These are phyloP conservation scores for Lomographa bimaculata DNA, from an alignment of 2,888 invertebrate genomes.

Conservation along the genomic window DNA sequence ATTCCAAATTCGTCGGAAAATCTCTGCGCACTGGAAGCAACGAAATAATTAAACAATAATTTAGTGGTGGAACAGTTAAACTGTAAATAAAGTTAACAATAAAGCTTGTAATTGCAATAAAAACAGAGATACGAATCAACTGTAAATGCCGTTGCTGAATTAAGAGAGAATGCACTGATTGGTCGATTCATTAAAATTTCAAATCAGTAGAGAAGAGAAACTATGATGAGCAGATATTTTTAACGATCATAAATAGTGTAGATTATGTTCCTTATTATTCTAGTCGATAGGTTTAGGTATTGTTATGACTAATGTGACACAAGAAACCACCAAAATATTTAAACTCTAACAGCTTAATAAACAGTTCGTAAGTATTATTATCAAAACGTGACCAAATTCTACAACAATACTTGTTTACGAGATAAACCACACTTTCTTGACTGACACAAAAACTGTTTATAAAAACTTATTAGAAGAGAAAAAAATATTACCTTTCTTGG, in stretches of 20 bases:
- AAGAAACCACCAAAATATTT: background rate
- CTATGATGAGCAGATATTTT: conserved; percentile 10
- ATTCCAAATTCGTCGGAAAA: no score
- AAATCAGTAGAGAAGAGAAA: conserved; percentile 38
- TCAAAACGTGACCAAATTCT: conserved; percentile 7
- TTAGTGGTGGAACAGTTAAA: no score
- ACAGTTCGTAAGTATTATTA: no score
- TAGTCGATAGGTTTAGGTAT: background rate
- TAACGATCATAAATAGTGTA: background rate
- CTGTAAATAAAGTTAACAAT: conserved; percentile 12
- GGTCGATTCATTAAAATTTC: conserved; percentile 37
- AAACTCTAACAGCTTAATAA: no score
- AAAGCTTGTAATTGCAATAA: conserved; percentile 5
- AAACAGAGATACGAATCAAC: conserved; percentile 22
- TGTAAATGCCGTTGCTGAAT: conserved; percentile 24
- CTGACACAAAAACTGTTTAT: conserved; percentile 1
- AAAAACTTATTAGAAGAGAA: conserved; percentile 15
- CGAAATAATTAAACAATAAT: no score
- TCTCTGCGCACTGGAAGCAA: no score
- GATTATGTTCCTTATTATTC: no score
- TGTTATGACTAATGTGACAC: no score
- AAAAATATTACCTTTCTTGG: conserved; percentile 65
- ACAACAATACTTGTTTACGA: background rate
- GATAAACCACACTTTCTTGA: background rate
- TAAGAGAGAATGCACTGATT: conserved; percentile 34